Base-by-base conservation (phyloP, 2,797 vertebrate species). In the Spinus olivaceus region DNA sequence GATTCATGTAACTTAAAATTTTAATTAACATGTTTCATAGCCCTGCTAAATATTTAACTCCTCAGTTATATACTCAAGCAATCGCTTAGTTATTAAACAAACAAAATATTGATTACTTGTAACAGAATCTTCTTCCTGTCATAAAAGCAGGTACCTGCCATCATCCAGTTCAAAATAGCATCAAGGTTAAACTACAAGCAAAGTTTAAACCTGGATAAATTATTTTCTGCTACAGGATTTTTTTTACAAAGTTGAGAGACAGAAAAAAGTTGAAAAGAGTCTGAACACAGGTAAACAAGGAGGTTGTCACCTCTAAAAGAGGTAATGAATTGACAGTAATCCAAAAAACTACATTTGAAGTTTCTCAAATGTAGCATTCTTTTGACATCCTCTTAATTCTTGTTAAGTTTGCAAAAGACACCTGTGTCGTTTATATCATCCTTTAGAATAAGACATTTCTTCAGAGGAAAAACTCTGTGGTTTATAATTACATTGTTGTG, bases 1-100 rank as follows among this genome's bases (percentile, higher is more conserved):
- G 41, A 33, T 86, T 83, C 41, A 7, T 35, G 61, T 83, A 83
- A 83, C 73, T 81, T 87, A 85, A 91, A 89, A 87, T 69, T 96
- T 86, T 95, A 94, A 95, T 93, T 93, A 94, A 27, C 12, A 11
- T 76, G 27, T 94, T 95, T 91, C 73, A 47, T 70, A 88, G 27
- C 27, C 27, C 73, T 90, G 82, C 59, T 72, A 90, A 90, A 91
- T 91, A 90, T 88, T 94, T 88, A 95, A 76, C n/a, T 87, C 37
- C 71, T 85, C 47, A 42, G 47, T 91, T 86, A 69, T 50, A 69
- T 88, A 72, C 53, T 63, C 41, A 59, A 79, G 49, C 64, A 81
- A 85, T 81, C 69, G 47, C 23, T 47, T 85, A 82, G 72, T 71
- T 95, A 93, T 72, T 91, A 83, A 89, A 59, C 39, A 81, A 92